These are phyloP conservation scores for Cepphus grylle DNA, from an alignment of 2,113 vertebrate species.

Conservation along the genomic window DNA sequence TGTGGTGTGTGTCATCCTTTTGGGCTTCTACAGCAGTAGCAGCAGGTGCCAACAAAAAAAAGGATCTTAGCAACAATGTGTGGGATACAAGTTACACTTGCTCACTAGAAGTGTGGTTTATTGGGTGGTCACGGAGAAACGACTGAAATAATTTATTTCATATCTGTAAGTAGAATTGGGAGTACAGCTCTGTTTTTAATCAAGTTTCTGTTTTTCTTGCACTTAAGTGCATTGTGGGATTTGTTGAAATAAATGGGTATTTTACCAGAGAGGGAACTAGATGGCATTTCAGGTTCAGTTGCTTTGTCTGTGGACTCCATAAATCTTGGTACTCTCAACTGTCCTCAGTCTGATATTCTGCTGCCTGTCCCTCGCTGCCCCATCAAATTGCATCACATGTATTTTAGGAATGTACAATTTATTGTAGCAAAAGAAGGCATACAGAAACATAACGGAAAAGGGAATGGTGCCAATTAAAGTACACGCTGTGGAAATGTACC, in stretches of 20 bases:
- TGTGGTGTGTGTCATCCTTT: not conserved
- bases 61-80: not conserved
- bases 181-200: not conserved
- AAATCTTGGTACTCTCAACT: not conserved
- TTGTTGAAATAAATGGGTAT: not conserved
- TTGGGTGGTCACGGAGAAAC: not conserved
- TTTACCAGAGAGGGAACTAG: not conserved
- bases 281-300: not conserved
- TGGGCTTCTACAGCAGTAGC: not conserved
- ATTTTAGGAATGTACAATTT: not conserved
- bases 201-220: not conserved
- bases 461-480: not conserved
- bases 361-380: rapidly evolving
- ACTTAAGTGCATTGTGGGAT: not conserved
- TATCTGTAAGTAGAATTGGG: not conserved
- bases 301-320: not conserved
- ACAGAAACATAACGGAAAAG: not conserved
- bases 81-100: not conserved
- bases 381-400: not conserved
- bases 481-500: not conserved
- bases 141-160: not conserved
- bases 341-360: not conserved
- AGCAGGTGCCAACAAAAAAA: not conserved
- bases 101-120: not conserved
- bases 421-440: not conserved